These are phyloP conservation scores for Thereva nobilitata DNA, from an alignment of 2,888 invertebrate genomes.

Conservation along the genomic window DNA sequence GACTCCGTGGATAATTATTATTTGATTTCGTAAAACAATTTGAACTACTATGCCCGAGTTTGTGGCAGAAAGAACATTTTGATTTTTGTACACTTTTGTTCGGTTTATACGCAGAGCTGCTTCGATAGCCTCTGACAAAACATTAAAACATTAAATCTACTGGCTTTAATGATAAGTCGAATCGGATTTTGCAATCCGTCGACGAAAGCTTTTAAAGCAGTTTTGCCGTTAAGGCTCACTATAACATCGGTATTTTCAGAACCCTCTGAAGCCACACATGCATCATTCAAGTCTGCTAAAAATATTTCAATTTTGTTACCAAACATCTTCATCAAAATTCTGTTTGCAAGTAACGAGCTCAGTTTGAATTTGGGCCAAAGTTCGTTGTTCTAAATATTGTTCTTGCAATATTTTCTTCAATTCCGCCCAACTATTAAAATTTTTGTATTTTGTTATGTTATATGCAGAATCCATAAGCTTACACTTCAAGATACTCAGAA, in stretches of 20 bases:
- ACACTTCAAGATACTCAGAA: neutral
- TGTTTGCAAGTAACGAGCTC: neutral
- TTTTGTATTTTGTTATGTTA: neutral
- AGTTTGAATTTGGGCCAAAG: neutral
- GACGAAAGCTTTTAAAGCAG: constrained; percentile 23
- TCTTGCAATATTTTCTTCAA: neutral
- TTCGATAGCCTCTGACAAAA: constrained; percentile 22
- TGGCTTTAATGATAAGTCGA: constrained; percentile 24
- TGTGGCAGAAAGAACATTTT: neutral
- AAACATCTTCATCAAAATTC: neutral
- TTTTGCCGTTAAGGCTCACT: constrained; percentile 14
- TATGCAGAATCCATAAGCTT: neutral
- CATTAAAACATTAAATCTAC: constrained; percentile 10
- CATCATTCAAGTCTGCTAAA: constrained; percentile 12
- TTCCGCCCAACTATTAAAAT: neutral
- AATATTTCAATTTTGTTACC: constrained; percentile 6
- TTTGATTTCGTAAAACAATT: neutral
- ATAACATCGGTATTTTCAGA: neutral
- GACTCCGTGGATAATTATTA: too few species aligned
- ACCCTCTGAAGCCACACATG: constrained; percentile 10
- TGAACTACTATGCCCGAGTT: neutral
- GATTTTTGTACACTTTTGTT: neutral
- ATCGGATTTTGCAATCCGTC: constrained; percentile 16
- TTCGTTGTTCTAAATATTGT: neutral
- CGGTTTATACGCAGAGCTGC: neutral